A percentile compares a stretch with the other conserved stretches of the same genome.
These are phyloP conservation scores for Lepidostoma basale DNA, from an alignment of 1,140 invertebrate species.

Conservation along the genomic window DNA sequence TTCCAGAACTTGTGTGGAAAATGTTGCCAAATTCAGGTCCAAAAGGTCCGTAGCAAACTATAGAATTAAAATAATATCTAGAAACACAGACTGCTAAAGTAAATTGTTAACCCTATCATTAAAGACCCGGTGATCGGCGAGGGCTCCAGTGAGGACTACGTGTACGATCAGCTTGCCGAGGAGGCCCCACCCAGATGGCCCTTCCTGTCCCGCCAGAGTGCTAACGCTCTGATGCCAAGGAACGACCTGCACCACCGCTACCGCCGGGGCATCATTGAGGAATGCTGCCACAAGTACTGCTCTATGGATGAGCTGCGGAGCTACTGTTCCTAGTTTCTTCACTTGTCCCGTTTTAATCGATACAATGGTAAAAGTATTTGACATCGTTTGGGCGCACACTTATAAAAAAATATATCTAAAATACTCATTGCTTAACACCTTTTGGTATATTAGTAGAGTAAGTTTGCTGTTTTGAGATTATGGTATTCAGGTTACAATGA, in stretches of 20 bases:
- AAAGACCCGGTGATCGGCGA: too few relatives aligned
- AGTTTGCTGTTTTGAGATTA: not conserved
- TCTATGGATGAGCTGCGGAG: slow-evolving; percentile 21
- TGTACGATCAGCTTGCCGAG: slow-evolving; percentile 31
- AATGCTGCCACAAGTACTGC: slow-evolving; percentile 47
- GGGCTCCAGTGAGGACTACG: slow-evolving; percentile 35
- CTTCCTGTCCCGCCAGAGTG: slow-evolving; percentile 31
- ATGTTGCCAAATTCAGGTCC: too few relatives aligned
- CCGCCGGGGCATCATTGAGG: slow-evolving; percentile 44
- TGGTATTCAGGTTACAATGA: too few relatives aligned
- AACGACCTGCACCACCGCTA: slow-evolving; percentile 15
- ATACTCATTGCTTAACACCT: not conserved
- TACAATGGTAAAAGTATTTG: too few relatives aligned
- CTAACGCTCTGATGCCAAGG: slow-evolving; percentile 28
- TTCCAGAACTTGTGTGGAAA: too few relatives aligned
- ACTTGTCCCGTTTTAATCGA: too few relatives aligned
- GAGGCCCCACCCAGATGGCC: slow-evolving; percentile 29
- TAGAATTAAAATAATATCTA: too few relatives aligned
- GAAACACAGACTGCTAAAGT: too few relatives aligned
- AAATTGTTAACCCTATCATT: too few relatives aligned
- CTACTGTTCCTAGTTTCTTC: slow-evolving; percentile 1
- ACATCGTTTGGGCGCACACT: not conserved
- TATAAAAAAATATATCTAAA: not conserved
- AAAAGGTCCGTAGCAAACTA: too few relatives aligned
- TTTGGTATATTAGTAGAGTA: not conserved